A percentile compares a stretch with the other conserved stretches of the same genome.
Evolutionary conservation across 2,113 vertebrate genomes (phyloP).

Genomic region (Suncus etruscus): DNA sequence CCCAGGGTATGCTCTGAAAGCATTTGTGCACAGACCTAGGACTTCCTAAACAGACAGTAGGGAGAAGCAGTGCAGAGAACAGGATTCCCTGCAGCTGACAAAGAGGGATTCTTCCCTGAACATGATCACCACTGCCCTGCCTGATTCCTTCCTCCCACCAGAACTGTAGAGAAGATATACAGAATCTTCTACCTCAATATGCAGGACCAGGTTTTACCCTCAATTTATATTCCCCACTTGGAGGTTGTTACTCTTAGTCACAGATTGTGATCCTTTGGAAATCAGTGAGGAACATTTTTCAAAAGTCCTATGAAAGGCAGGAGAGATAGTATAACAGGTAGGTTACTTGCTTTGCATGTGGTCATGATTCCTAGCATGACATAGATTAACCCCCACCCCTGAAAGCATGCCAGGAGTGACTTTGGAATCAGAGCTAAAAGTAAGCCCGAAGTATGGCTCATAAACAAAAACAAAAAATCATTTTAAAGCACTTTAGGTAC

Average conservation of each 20-base stretch:
- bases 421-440: no score
- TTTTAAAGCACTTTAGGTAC: background rate
- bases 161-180: background rate
- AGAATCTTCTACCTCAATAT: background rate
- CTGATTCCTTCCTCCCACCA: background rate
- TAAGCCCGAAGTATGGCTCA: no score
- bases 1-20: no score
- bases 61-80: background rate
- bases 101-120: background rate
- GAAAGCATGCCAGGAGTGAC: no score
- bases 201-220: background rate
- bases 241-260: background rate
- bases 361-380: no score
- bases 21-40: no score
- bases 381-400: no score
- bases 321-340: background rate
- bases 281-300: background rate
- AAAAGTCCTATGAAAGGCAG: background rate
- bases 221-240: background rate
- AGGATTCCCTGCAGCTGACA: background rate
- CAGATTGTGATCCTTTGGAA: background rate
- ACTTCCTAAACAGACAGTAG: no score
- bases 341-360: no score
- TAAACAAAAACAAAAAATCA: no score
- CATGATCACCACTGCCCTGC: accelerated